Base-by-base conservation (phyloP, 1,140 invertebrate species). In the Grapholita molesta region DNA sequence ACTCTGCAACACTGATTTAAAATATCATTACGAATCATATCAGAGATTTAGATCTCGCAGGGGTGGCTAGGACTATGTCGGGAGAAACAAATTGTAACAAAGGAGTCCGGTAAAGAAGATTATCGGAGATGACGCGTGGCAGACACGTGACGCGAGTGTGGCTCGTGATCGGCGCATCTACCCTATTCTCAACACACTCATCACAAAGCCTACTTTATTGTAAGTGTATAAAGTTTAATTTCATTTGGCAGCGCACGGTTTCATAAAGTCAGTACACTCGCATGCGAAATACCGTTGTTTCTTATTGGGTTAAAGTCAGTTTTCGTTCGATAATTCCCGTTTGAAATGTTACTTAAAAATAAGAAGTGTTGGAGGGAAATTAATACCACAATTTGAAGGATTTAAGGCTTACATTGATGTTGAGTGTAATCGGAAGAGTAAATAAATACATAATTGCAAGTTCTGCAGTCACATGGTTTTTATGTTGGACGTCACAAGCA, bases 361-460 rank as follows among this genome's bases (percentile, higher is more conserved):
- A 84, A 89, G 86, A 88, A 89, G 89, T 88, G 89, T 89, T 75
- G 78, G 86, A 90, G 87, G 80, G 86, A 89, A 91, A 91, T 89
- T 84, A 90, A 91, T 91, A 89, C 89, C 89, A 83, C 89, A 90
- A 90, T 91, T 88, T 82, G 77, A 79, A 79, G 86, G 87, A 89
- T 90, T 90, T 90, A 87, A 88, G 74, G 89, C 84, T 89, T 89
- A 89, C 70, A 83, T 85, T 85, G 73, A 78, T 85, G 80, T 85
- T 80, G 85, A 88, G 85, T 85, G 80, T 73, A 75, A 88, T 90
- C 76, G 79, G 72, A 78, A 78, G 72, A 79, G 77, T 78, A 88
- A 87, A 86, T 86, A 87, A 86, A 86, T 84, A 88, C 80, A 78
- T 77, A 81, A 79, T 79, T 74, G 77, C 74, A 79, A 77, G 81